Percentiles rank a stretch among this genome's conserved stretches.
Evolutionary conservation across 2,113 vertebrate species (phyloP).

Genomic region (Gadus macrocephalus): DNA sequence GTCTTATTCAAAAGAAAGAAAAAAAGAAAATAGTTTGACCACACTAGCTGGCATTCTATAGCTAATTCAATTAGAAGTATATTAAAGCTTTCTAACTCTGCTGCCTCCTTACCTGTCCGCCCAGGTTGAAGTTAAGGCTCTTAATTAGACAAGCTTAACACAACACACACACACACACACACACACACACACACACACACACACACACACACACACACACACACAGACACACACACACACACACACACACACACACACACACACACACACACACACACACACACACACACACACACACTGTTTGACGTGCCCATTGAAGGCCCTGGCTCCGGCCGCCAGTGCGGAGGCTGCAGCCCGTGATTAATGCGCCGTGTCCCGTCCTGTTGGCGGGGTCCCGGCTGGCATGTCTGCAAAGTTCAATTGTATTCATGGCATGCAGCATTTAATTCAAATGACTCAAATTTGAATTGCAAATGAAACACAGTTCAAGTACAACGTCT

Average conservation of each 20-base stretch:
- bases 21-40: conserved; percentile 1
- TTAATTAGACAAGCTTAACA: conserved; percentile 71
- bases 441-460: conserved; percentile 78
- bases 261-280: conserved; percentile 36
- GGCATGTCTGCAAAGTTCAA: conserved; percentile 77
- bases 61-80: conserved; percentile 50
- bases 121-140: conserved; percentile 50
- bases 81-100: conserved; percentile 37
- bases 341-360: conserved; percentile 55
- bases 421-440: conserved; percentile 76
- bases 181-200: conserved; percentile 30
- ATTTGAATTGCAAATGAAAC: conserved; percentile 81
- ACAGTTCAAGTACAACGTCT: conserved; percentile 62
- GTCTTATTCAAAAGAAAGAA: too few species aligned
- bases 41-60: conserved; percentile 19
- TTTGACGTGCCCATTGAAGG: conserved; percentile 33
- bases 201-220: conserved; percentile 32
- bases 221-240: conserved; percentile 36
- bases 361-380: conserved; percentile 68
- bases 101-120: conserved; percentile 49
- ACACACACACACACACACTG: conserved; percentile 36
- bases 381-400: conserved; percentile 75
- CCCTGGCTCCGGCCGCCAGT: conserved; percentile 44
- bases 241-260: conserved; percentile 28
- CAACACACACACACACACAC: conserved; percentile 40